These are phyloP conservation scores for Litoditis marina DNA, from an alignment of 2,888 invertebrate genomes.

Conservation along the genomic window DNA sequence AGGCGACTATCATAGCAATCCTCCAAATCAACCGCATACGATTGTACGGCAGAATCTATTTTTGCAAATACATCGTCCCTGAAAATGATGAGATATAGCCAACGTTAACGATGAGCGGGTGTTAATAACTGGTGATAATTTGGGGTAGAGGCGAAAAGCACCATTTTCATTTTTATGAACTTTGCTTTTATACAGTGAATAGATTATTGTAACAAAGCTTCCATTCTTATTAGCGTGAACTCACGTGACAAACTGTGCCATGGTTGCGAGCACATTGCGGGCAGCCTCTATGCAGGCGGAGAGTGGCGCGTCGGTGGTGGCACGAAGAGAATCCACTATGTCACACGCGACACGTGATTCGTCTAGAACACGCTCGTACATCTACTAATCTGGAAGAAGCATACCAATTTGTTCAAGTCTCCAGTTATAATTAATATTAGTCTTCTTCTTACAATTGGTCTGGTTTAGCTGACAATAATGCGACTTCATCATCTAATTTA, in stretches of 20 bases:
- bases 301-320: conserved; percentile 29
- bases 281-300: conserved; percentile 25
- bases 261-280: conserved; percentile 12
- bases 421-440: too few species aligned
- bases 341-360: conserved; percentile 24
- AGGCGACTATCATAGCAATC: conserved; percentile 28
- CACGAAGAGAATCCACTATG: conserved; percentile 30
- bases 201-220: neutral
- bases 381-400: conserved; percentile 3
- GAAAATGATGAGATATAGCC: too few species aligned
- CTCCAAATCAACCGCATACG: conserved; percentile 29
- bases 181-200: too few species aligned
- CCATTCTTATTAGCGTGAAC: neutral
- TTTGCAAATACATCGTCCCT: conserved; percentile 15
- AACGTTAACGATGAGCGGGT: too few species aligned
- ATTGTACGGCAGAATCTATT: conserved; percentile 2
- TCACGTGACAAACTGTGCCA: conserved; percentile 29
- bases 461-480: too few species aligned
- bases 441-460: too few species aligned
- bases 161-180: too few species aligned
- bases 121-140: too few species aligned
- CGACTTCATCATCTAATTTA: too few species aligned
- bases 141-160: too few species aligned
- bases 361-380: conserved; percentile 28
- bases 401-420: too few species aligned